Conservation (phyloP, 2,113 vertebrate genomes). For the Sander vitreus region DNA sequence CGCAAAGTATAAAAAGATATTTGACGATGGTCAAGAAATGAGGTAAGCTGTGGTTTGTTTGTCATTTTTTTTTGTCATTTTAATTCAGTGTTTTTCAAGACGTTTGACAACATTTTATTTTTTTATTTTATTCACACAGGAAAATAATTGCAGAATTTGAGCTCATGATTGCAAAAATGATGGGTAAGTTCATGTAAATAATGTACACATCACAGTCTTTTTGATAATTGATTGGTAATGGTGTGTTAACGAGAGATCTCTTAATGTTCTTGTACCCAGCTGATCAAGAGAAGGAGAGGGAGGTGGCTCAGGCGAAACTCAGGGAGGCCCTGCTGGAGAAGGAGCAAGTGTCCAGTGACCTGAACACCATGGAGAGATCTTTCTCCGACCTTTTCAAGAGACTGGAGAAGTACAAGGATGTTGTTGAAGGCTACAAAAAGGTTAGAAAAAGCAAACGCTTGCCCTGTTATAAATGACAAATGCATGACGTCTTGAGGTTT, state of each 20-base stretch:
- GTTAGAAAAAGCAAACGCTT: conserved; percentile 59
- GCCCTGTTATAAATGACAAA: neutral
- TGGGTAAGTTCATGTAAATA: conserved; percentile 80
- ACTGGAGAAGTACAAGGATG: conserved; percentile 92
- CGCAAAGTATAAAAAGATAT: conserved; percentile 79
- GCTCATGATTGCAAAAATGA: conserved; percentile 84
- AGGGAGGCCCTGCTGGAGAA: conserved; percentile 85
- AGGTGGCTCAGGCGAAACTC: conserved; percentile 79
- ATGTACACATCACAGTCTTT: neutral
- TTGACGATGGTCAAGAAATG: conserved; percentile 87
- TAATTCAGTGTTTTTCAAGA: neutral
- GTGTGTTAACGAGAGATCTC: neutral
- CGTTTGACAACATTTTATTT: neutral
- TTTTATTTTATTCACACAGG: conserved; percentile 73
- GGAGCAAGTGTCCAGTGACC: conserved; percentile 86
- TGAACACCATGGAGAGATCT: conserved; percentile 90
- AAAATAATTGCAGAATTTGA: conserved; percentile 91
- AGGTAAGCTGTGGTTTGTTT: conserved; percentile 78
- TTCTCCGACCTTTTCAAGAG: conserved; percentile 93
- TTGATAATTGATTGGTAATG: neutral
- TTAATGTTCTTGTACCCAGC: conserved; percentile 66
- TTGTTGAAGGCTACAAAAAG: conserved; percentile 89
- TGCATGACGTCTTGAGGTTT: no score
- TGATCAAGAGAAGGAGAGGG: conserved; percentile 86
- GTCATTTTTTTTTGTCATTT: neutral